Base-by-base conservation (phyloP, 37 sponge, comb jelly and placozoan genomes). In the Aplysina aerophoba region DNA sequence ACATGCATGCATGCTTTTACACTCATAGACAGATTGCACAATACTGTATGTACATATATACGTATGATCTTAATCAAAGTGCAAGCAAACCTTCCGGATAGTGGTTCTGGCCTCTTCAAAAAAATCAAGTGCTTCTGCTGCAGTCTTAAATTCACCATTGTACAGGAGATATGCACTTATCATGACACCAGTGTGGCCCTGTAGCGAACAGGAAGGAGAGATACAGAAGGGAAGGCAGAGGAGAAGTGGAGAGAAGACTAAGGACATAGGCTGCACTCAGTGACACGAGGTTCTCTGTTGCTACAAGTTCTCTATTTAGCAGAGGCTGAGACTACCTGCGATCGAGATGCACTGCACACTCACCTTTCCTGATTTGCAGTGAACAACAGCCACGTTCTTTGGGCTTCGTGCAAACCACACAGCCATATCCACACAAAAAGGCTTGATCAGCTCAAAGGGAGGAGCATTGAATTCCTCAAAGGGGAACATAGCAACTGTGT, bases 401-500 rank as follows among this genome's bases (percentile, higher is more conserved):
- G 85, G 87, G 66, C 95, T 86, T 8, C 79, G 83, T 25, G 85
- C 91, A 54, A 99, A 60, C 86, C 87, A 97, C n/a, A 78, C 62
- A 22, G 90, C 94, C 79, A 99, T 88, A 78, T 99, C 99, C 54
- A 93, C 96, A 93, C 99, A 99, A 83, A 97, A 99, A 0, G 99
- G 99, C 50, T 87, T 85, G 60, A 99, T 95, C 79, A 99, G 84
- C 80, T 95, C 98, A 81, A 97, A 99, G 0, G 96, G 95, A 16
- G 97, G 99, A 38, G 99, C 95, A 81, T 99, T 97, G 91, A 97
- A 97, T 74, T 99, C 99, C 58, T 97, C 97, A 88, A 99, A 99
- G 66, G 97, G 97, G 77, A 93, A 44, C 8, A 44, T 3, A 8
- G 50, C 50, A 44, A 44, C 50, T 44, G 50, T 44, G 50, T 8